Evolutionary conservation across 2,113 vertebrate genomes (phyloP).

Genomic region (Zapornia atra): DNA sequence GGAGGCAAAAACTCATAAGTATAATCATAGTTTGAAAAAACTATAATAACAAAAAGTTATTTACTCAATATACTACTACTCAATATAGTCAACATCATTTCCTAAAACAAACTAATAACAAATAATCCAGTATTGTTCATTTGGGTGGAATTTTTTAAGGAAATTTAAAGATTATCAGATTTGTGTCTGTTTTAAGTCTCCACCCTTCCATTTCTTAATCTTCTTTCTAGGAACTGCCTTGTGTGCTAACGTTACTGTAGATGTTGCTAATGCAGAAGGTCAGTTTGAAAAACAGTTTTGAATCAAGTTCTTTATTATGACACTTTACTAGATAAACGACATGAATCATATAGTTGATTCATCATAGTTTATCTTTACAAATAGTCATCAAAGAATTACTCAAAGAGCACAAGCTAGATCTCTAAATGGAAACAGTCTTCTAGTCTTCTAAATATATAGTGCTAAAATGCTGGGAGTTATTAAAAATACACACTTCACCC

Average conservation of each 20-base stretch:
- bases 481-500: neutral
- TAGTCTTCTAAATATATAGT: neutral
- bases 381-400: neutral
- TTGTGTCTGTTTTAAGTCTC: neutral
- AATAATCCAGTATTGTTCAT: accelerated
- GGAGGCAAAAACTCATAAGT: neutral
- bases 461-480: neutral
- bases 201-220: neutral
- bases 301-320: neutral
- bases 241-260: neutral
- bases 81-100: neutral
- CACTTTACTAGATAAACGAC: neutral
- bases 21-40: neutral
- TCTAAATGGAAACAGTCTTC: neutral
- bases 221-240: neutral
- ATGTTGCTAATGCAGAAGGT: neutral
- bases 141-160: neutral
- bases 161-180: neutral
- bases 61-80: neutral
- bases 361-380: neutral
- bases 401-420: neutral
- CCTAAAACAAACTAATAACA: neutral
- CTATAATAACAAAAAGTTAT: neutral
- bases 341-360: slow-evolving; percentile 3
- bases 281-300: neutral